phyloP scores from a whole-genome alignment of 2,113 vertebrate genomes.

The Platysteira castanea region DNA sequence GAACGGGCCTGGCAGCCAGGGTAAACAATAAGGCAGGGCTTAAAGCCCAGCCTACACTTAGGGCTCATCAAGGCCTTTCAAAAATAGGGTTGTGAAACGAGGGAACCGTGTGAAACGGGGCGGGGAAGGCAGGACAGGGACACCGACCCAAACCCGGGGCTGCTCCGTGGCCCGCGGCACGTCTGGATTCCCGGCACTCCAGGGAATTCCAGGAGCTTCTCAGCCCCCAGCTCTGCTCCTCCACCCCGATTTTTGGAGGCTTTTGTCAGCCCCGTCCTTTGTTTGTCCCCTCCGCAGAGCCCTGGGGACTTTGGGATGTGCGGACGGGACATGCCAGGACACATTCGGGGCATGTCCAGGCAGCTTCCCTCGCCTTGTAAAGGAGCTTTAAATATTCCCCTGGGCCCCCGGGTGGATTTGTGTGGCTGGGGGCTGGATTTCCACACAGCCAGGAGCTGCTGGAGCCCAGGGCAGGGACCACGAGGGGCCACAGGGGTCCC shows the following conservation, averaged over 20 bases:
- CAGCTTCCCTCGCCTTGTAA: neutral
- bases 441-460: neutral
- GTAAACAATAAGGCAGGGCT: slow-evolving; percentile 19
- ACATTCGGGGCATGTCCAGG: neutral
- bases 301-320: neutral
- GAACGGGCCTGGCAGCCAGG: slow-evolving; percentile 17
- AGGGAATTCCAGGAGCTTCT: neutral
- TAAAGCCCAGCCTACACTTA: neutral
- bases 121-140: neutral
- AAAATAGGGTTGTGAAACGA: neutral
- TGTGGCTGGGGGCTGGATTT: neutral
- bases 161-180: neutral
- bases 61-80: neutral
- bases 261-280: neutral
- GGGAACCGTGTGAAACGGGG: neutral
- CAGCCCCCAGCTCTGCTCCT: rapidly evolving
- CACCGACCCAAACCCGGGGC: too few relatives aligned
- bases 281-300: neutral
- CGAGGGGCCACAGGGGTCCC: rapidly evolving
- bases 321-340: neutral
- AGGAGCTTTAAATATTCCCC: neutral
- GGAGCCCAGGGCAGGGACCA: neutral
- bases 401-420: neutral
- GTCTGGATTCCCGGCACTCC: rapidly evolving
- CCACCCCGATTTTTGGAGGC: neutral